These are phyloP conservation scores for Osedax frankpressi DNA, from an alignment of 2,888 invertebrate species.

Conservation along the genomic window DNA sequence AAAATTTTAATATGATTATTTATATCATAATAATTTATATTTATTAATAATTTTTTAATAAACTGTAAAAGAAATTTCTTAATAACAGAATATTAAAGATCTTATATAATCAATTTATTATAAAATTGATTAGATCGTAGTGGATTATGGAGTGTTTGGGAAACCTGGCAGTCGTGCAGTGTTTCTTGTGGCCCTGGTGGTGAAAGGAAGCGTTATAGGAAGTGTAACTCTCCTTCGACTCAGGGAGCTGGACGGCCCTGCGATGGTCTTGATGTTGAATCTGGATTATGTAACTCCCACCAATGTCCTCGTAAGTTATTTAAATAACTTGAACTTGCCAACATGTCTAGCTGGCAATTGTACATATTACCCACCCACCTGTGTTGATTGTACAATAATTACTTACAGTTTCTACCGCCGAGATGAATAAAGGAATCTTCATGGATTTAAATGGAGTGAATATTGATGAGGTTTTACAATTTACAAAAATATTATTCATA, in stretches of 20 bases:
- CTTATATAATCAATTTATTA: too few relatives aligned
- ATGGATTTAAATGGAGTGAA: not conserved
- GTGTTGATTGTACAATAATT: too few relatives aligned
- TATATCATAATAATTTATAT: too few relatives aligned
- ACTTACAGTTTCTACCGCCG: not conserved
- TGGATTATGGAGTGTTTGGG: not conserved
- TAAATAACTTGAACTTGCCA: too few relatives aligned
- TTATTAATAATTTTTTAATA: too few relatives aligned
- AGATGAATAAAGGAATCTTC: not conserved
- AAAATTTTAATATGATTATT: too few relatives aligned
- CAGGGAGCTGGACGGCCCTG: conserved; percentile 1
- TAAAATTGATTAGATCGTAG: too few relatives aligned
- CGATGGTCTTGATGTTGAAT: not conserved
- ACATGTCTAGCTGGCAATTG: too few relatives aligned
- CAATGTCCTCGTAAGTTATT: conserved; percentile 8
- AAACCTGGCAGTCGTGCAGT: not conserved
- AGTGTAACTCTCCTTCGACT: not conserved
- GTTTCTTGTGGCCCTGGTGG: not conserved
- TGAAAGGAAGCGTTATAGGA: not conserved
- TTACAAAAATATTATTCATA: not conserved
- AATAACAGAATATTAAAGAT: too few relatives aligned
- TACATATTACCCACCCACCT: not conserved
- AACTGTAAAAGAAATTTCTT: too few relatives aligned
- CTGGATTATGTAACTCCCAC: not conserved
- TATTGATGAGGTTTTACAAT: not conserved